Evolutionary conservation across 2,113 vertebrate species (phyloP).

Genomic region (Benthochromis sp.): DNA sequence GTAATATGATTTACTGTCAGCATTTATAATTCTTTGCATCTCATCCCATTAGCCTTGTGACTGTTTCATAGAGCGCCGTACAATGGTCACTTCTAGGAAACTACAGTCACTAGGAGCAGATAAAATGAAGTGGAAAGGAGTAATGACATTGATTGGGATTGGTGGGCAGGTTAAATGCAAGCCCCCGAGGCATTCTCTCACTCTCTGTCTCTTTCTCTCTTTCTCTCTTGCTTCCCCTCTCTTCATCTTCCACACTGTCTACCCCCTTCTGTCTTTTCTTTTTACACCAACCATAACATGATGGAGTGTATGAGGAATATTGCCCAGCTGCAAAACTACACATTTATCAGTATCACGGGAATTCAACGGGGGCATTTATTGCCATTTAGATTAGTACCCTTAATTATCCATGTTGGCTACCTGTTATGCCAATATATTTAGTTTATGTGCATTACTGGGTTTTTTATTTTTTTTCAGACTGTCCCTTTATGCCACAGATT

Average conservation of each 20-base stretch:
- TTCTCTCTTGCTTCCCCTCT: slow-evolving; percentile 16
- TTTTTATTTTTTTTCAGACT: not conserved
- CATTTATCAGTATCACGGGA: slow-evolving; percentile 46
- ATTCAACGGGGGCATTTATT: slow-evolving; percentile 29
- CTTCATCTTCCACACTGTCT: not conserved
- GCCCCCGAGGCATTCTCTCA: slow-evolving; percentile 54
- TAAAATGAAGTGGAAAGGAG: slow-evolving; percentile 84
- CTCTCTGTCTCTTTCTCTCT: slow-evolving; percentile 15
- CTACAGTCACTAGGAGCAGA: slow-evolving; percentile 51
- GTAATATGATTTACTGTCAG: slow-evolving; percentile 99
- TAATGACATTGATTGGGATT: slow-evolving; percentile 88
- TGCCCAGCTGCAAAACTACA: slow-evolving; percentile 20
- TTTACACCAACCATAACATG: slow-evolving; percentile 19
- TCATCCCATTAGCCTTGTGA: slow-evolving; percentile 98
- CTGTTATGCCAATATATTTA: slow-evolving; percentile 24
- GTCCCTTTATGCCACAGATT: not conserved
- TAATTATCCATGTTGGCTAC: slow-evolving; percentile 20
- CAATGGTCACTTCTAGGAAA: slow-evolving; percentile 92
- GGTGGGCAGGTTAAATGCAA: slow-evolving; percentile 77
- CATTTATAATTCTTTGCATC: slow-evolving; percentile 99
- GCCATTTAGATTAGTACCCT: slow-evolving; percentile 31
- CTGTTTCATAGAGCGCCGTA: slow-evolving; percentile 89
- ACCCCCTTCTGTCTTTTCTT: slow-evolving; percentile 3
- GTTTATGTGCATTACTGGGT: not conserved
- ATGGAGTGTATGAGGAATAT: slow-evolving; percentile 19